phyloP scores from a whole-genome alignment of 2,888 invertebrate species.

The Eristalis arbustorum region DNA sequence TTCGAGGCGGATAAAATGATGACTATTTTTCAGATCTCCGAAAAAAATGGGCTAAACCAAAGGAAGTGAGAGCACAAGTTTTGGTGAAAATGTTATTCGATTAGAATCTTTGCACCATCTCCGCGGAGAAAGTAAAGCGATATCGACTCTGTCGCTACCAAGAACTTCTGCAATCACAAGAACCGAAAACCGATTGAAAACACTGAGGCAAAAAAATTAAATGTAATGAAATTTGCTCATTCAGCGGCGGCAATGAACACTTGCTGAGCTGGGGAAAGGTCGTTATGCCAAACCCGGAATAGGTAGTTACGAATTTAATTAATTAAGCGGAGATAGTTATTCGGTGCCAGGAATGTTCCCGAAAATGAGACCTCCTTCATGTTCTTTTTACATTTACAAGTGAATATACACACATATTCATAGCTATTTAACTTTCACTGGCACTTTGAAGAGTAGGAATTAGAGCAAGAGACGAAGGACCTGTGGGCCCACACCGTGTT shows the following conservation, averaged over 20 bases:
- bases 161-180: background rate
- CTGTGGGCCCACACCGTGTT: background rate
- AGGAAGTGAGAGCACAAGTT: background rate
- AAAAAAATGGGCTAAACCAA: background rate
- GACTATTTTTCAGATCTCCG: background rate
- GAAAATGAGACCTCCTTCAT: background rate
- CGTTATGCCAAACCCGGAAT: conserved; percentile 42
- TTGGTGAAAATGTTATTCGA: background rate
- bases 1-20: background rate
- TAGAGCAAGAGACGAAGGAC: background rate
- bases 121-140: background rate
- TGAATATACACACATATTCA: background rate
- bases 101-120: background rate
- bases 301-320: conserved; percentile 59
- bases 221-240: background rate
- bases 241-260: background rate
- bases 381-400: background rate
- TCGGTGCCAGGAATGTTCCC: conserved; percentile 9
- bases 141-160: background rate
- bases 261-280: background rate
- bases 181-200: background rate
- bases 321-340: conserved; percentile 58
- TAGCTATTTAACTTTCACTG: background rate
- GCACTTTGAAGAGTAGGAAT: background rate
- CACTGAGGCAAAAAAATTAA: background rate